Percentiles rank a stretch among this genome's conserved stretches.
Evolutionary conservation across 2,888 invertebrate species (phyloP).

Genomic region (Hymenopus coronatus): DNA sequence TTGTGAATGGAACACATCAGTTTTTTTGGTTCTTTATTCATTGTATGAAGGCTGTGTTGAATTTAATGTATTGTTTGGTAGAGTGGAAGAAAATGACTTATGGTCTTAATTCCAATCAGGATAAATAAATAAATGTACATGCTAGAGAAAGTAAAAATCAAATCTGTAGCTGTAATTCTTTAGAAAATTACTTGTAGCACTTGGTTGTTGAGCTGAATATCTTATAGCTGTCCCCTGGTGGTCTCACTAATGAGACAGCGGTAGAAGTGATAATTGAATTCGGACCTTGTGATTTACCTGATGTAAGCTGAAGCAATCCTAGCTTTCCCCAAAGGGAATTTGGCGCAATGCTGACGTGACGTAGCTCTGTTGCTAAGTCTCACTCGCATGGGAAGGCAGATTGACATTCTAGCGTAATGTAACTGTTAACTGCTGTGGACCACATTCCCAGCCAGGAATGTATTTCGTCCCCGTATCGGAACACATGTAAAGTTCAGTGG

Average conservation of each 20-base stretch:
- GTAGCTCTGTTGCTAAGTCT: neutral
- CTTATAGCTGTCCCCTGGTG: neutral
- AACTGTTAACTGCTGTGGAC: neutral
- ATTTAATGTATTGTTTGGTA: too few relatives aligned
- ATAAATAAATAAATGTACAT: too few relatives aligned
- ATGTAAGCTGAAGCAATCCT: neutral
- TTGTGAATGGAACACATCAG: too few relatives aligned
- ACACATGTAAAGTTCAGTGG: neutral
- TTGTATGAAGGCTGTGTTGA: too few relatives aligned
- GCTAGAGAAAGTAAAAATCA: too few relatives aligned
- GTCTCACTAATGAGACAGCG: neutral
- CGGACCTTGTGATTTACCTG: neutral
- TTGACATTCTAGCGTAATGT: neutral
- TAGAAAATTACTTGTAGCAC: too few relatives aligned
- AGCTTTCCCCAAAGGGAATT: neutral
- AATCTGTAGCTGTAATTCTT: too few relatives aligned
- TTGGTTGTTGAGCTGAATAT: too few relatives aligned
- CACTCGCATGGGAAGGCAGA: neutral
- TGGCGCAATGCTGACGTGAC: neutral
- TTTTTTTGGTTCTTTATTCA: too few relatives aligned
- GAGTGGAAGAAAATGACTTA: too few relatives aligned
- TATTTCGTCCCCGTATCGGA: neutral
- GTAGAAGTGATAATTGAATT: neutral
- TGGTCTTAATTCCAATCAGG: too few relatives aligned
- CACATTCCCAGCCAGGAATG: neutral